Percentiles rank a stretch among this genome's conserved stretches.
Conservation (phyloP, 2,888 invertebrate genomes). For the Nesidiocoris tenuis region DNA sequence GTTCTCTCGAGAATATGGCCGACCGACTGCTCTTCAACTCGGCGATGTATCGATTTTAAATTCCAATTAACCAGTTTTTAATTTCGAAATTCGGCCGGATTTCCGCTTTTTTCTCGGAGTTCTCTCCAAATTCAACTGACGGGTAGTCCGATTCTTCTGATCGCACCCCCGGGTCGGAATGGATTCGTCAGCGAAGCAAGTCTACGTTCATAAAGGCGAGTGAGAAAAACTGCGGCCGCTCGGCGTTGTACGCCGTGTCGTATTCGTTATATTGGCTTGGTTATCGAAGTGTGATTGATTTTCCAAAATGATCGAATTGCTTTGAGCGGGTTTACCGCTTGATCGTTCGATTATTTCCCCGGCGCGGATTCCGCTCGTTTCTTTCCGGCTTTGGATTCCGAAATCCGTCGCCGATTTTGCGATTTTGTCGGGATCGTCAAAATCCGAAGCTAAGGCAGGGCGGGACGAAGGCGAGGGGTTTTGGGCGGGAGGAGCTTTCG, state of each 20-base stretch:
- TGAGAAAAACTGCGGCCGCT: neutral
- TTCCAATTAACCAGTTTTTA: neutral
- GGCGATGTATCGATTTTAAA: slow-evolving; percentile 35
- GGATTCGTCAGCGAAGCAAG: slow-evolving; percentile 42
- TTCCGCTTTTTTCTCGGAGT: neutral
- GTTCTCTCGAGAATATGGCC: neutral
- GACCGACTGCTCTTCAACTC: neutral
- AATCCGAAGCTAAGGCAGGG: neutral
- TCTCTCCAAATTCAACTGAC: neutral
- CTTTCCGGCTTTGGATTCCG: neutral
- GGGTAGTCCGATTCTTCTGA: neutral
- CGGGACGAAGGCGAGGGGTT: neutral
- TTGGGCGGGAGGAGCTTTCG: neutral
- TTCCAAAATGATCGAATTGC: slow-evolving; percentile 14
- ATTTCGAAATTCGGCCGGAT: neutral
- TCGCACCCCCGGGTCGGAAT: neutral
- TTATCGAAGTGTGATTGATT: slow-evolving; percentile 29
- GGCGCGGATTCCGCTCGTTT: too few relatives aligned
- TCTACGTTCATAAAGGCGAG: slow-evolving; percentile 46
- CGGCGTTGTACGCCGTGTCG: neutral
- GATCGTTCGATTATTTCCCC: slow-evolving; percentile 6
- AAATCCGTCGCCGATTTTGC: too few relatives aligned
- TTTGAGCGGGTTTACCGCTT: neutral
- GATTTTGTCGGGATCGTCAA: too few relatives aligned
- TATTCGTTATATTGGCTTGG: neutral